Evolutionary conservation across 2,797 vertebrate genomes (phyloP).

Genomic region (Sphaeramia orbicularis): DNA sequence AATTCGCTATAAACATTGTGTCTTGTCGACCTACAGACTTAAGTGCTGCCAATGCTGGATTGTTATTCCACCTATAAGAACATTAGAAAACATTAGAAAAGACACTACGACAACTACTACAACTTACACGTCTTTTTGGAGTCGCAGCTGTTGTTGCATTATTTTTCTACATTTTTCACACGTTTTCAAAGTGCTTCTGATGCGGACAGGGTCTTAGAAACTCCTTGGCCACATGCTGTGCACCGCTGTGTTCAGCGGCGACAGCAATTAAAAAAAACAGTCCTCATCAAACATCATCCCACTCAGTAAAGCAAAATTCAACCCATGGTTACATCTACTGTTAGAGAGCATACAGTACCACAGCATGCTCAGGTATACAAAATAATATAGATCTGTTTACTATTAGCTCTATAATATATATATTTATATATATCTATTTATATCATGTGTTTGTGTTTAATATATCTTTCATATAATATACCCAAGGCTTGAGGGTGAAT

Average conservation of each 20-base stretch:
- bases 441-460: conserved; percentile 57
- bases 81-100: neutral
- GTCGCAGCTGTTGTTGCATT: neutral
- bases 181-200: conserved; percentile 40
- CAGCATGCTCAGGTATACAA: conserved; percentile 80
- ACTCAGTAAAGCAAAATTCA: conserved; percentile 64
- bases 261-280: conserved; percentile 82
- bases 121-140: conserved; percentile 19
- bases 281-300: conserved; percentile 65
- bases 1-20: conserved; percentile 9
- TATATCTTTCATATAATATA: conserved; percentile 71
- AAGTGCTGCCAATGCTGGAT: conserved; percentile 11
- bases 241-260: conserved; percentile 57
- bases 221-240: conserved; percentile 74
- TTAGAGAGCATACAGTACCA: conserved; percentile 74
- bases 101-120: neutral
- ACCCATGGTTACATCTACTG: conserved; percentile 59
- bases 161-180: neutral
- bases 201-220: conserved; percentile 70
- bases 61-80: neutral
- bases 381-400: conserved; percentile 72
- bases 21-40: conserved; percentile 10
- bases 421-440: conserved; percentile 43
- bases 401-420: conserved; percentile 63
- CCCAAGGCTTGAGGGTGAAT: conserved; percentile 81